phyloP scores from a whole-genome alignment of 1,140 invertebrate species.

The Sesamia nonagrioides region DNA sequence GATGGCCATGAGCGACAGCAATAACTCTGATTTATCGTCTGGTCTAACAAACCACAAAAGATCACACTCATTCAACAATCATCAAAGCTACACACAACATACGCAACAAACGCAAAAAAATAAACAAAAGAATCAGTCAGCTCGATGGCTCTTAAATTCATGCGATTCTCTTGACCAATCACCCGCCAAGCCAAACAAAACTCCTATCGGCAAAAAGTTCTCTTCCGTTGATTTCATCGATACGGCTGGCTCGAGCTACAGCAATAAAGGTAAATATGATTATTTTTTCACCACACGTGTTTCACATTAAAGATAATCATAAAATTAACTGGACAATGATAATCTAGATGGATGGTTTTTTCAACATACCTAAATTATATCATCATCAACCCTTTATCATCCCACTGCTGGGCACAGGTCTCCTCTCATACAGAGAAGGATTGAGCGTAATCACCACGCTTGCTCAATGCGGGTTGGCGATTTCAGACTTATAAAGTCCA shows the following conservation, averaged over 20 bases:
- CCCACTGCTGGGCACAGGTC: no score
- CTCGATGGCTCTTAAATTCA: constrained; percentile 84
- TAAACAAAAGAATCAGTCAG: constrained; percentile 87
- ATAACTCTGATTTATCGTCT: constrained; percentile 76
- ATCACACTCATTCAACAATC: constrained; percentile 90
- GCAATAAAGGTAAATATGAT: constrained; percentile 77
- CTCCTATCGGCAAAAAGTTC: constrained; percentile 81
- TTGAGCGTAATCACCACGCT: no score
- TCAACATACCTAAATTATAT: not conserved
- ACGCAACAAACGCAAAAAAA: constrained; percentile 88
- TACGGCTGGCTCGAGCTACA: constrained; percentile 72
- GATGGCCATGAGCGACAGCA: constrained; percentile 86
- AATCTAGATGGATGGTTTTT: not conserved
- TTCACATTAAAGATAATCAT: not conserved
- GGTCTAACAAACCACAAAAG: constrained; percentile 88
- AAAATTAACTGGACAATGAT: not conserved
- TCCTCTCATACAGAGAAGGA: no score
- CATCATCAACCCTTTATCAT: no score
- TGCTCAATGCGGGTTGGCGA: no score
- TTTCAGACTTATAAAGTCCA: no score
- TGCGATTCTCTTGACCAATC: constrained; percentile 85
- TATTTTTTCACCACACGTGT: constrained; percentile 2
- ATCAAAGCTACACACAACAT: constrained; percentile 89
- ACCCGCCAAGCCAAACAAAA: constrained; percentile 77
- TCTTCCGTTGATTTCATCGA: constrained; percentile 85